phyloP scores from a whole-genome alignment of 1,140 invertebrate species.

The Lanistes nyassanus region DNA sequence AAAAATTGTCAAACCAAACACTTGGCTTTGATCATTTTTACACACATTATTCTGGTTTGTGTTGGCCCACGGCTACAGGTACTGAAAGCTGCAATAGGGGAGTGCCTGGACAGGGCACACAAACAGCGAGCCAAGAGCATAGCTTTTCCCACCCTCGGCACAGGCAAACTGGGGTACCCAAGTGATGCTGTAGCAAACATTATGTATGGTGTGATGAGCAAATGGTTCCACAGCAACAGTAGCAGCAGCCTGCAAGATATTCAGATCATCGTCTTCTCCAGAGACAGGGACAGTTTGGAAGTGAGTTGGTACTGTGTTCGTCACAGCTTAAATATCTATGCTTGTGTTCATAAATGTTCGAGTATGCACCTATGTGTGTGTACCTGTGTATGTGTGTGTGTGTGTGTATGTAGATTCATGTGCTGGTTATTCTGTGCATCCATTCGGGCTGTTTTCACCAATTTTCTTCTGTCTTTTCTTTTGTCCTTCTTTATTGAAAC shows the following conservation, averaged over 20 bases:
- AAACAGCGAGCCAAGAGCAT: constrained; percentile 27
- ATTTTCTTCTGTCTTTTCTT: too few species aligned
- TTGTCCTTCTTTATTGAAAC: too few species aligned
- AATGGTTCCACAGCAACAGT: constrained; percentile 19
- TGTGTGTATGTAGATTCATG: too few species aligned
- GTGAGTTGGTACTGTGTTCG: neutral
- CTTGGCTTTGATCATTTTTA: too few species aligned
- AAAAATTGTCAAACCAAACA: too few species aligned
- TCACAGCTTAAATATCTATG: too few species aligned
- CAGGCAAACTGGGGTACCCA: constrained; percentile 43
- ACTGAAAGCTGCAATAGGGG: neutral
- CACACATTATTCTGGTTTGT: too few species aligned
- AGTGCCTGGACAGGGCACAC: constrained; percentile 33
- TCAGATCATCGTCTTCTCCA: constrained; percentile 16
- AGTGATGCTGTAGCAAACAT: constrained; percentile 33
- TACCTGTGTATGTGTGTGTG: neutral
- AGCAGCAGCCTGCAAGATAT: neutral
- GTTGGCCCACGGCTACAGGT: neutral
- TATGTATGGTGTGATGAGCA: constrained; percentile 26
- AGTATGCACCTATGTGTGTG: neutral
- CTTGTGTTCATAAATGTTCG: too few species aligned
- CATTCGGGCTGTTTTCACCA: too few species aligned
- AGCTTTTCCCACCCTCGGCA: constrained; percentile 48
- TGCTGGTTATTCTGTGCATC: neutral
- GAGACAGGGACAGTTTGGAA: constrained; percentile 16